Percentiles rank a stretch among this genome's conserved stretches.
Evolutionary conservation across 2,888 invertebrate genomes (phyloP).

Genomic region (Conistra vaccinii): DNA sequence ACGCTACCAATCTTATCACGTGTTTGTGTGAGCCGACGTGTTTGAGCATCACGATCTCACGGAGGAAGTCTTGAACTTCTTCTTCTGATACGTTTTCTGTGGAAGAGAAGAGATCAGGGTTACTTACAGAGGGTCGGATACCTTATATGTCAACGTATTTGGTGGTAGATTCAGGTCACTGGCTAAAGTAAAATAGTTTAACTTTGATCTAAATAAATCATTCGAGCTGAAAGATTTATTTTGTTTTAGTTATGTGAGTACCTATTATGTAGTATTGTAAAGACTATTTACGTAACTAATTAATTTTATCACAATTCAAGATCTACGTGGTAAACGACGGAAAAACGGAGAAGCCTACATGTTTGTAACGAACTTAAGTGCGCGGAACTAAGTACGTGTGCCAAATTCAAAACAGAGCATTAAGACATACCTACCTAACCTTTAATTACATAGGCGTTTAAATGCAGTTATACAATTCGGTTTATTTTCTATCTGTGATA

Average conservation of each 20-base stretch:
- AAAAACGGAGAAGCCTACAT: constrained; percentile 15
- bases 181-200: too few relatives aligned
- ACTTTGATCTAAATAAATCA: too few relatives aligned
- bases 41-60: constrained; percentile 95
- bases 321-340: constrained; percentile 10
- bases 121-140: too few relatives aligned
- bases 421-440: neutral
- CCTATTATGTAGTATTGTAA: neutral
- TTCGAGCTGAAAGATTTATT: neutral
- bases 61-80: constrained; percentile 93
- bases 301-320: constrained; percentile 23
- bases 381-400: constrained; percentile 37
- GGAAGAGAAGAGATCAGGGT: constrained; percentile 10
- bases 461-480: neutral
- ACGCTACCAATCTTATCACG: constrained; percentile 94
- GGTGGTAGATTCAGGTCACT: too few relatives aligned
- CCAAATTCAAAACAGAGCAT: constrained; percentile 19
- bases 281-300: constrained; percentile 32
- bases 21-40: constrained; percentile 94
- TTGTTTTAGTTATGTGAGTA: neutral
- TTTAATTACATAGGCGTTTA: neutral
- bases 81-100: constrained; percentile 90
- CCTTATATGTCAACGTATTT: too few relatives aligned
- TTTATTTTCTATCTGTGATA: neutral
- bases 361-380: constrained; percentile 25